These are phyloP conservation scores for Agraylea sexmaculata DNA, from an alignment of 1,140 invertebrate species.

Conservation along the genomic window DNA sequence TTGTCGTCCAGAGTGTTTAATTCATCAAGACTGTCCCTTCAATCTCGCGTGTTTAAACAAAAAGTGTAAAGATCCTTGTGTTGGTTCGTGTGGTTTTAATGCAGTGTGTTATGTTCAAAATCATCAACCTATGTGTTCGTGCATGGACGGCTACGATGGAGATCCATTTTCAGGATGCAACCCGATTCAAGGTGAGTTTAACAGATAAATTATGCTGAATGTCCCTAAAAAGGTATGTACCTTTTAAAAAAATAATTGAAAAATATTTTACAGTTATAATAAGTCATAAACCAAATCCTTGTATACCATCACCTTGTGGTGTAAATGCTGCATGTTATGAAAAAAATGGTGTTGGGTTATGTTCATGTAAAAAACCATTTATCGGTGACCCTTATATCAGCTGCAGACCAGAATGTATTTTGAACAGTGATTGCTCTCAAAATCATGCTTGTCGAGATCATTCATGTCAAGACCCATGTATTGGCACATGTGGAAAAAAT, in stretches of 20 bases:
- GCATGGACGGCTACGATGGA: slow-evolving; percentile 61
- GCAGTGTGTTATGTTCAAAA: slow-evolving; percentile 64
- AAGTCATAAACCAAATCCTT: too few relatives aligned
- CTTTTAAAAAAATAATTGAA: too few relatives aligned
- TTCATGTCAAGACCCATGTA: slow-evolving; percentile 69
- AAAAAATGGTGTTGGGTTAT: slow-evolving; percentile 53
- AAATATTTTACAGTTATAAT: too few relatives aligned
- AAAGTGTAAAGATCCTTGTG: slow-evolving; percentile 67
- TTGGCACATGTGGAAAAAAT: slow-evolving; percentile 61
- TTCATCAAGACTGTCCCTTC: slow-evolving; percentile 66
- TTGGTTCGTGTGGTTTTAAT: slow-evolving; percentile 73
- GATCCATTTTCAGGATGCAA: slow-evolving; percentile 72
- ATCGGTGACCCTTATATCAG: slow-evolving; percentile 60
- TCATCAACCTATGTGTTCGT: slow-evolving; percentile 67
- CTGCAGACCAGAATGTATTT: slow-evolving; percentile 61
- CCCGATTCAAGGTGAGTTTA: slow-evolving; percentile 47
- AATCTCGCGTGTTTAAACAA: slow-evolving; percentile 65
- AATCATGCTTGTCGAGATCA: slow-evolving; percentile 65
- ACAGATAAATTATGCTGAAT: neutral
- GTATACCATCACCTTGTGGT: slow-evolving; percentile 61
- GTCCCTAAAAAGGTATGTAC: slow-evolving; percentile 10
- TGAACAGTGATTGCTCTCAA: slow-evolving; percentile 60
- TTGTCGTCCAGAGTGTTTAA: slow-evolving; percentile 65
- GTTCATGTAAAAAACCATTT: slow-evolving; percentile 56
- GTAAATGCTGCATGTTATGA: slow-evolving; percentile 70